Percentiles rank a stretch among this genome's conserved stretches.
Conservation (phyloP, 2,888 invertebrate genomes). For the Anorthoa munda region DNA sequence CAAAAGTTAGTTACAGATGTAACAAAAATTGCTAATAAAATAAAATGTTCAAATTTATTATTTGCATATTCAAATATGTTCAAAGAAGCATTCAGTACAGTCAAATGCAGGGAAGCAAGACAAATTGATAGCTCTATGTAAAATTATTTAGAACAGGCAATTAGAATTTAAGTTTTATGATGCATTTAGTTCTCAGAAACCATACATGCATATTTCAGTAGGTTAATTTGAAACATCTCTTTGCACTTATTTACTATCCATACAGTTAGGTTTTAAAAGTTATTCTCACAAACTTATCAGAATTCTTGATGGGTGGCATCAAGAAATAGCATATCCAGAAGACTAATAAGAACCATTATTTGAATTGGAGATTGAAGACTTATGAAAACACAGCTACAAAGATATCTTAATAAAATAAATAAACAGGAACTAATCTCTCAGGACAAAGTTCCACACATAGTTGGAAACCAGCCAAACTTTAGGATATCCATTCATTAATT, state of each 20-base stretch:
- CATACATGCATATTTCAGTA: conserved; percentile 10
- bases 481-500: conserved; percentile 43
- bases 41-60: conserved; percentile 16
- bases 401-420: conserved; percentile 5
- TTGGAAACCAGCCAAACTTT: conserved; percentile 49
- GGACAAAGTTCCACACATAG: conserved; percentile 31
- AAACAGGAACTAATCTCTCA: conserved; percentile 41
- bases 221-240: conserved; percentile 14
- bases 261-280: neutral
- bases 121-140: conserved; percentile 61
- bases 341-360: neutral
- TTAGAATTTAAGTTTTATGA: conserved; percentile 21
- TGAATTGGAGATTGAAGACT: neutral
- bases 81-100: conserved; percentile 42
- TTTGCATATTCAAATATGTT: conserved; percentile 50
- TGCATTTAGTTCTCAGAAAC: neutral
- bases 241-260: neutral
- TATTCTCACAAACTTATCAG: neutral
- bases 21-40: conserved; percentile 2
- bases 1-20: conserved; percentile 5
- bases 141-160: conserved; percentile 41
- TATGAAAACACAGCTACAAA: neutral
- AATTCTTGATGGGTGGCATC: neutral
- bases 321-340: neutral
- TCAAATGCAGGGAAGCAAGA: conserved; percentile 55